Evolutionary conservation across 2,113 vertebrate species (phyloP).

Genomic region (Carassius auratus): DNA sequence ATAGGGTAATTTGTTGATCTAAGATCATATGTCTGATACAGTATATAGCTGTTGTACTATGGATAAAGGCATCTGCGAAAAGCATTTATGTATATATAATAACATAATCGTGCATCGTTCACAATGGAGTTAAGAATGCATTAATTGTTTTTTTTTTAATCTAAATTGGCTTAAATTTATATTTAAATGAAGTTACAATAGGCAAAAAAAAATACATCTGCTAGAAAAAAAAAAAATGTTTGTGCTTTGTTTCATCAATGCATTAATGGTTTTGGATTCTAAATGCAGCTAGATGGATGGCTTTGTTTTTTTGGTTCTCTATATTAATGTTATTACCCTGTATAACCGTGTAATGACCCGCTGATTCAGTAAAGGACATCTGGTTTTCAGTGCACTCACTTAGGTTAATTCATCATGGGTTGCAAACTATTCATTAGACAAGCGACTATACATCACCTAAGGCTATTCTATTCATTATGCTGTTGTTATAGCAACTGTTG

Average conservation of each 20-base stretch:
- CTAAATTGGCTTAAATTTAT: not conserved
- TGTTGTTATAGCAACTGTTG: not conserved
- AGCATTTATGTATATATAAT: not conserved
- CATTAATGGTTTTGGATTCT: not conserved
- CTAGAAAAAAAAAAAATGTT: not conserved
- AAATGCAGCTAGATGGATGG: not conserved
- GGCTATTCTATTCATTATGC: not conserved
- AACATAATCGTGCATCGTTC: not conserved
- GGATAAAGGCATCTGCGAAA: not conserved
- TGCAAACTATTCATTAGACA: not conserved
- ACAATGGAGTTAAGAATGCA: not conserved
- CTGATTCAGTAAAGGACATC: not conserved
- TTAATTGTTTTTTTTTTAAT: too few relatives aligned
- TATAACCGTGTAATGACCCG: not conserved
- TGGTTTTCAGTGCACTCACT: not conserved
- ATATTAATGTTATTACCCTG: not conserved
- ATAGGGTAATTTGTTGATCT: conserved; percentile 27
- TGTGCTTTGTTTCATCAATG: not conserved
- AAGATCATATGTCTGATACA: not conserved
- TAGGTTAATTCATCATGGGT: not conserved
- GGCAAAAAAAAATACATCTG: too few relatives aligned
- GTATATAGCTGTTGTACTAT: not conserved
- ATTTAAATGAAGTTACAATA: too few relatives aligned
- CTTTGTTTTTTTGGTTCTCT: not conserved
- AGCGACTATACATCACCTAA: not conserved